Conservation (phyloP, 2,113 vertebrate species). For the Arothron firmamentum region DNA sequence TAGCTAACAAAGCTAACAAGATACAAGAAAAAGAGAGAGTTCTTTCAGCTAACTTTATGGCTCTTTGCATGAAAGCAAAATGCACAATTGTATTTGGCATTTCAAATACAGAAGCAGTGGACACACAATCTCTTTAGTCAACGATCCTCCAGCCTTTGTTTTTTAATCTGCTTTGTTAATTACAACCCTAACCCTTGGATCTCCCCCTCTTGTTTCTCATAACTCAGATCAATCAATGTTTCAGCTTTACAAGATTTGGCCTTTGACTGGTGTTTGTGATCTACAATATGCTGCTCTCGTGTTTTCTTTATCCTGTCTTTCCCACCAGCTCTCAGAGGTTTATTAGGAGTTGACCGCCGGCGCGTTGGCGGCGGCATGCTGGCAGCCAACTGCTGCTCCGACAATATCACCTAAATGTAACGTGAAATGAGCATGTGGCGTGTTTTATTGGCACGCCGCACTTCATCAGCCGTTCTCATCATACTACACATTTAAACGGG, state of each 20-base stretch:
- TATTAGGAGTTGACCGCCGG: background rate
- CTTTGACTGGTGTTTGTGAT: background rate
- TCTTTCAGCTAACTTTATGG: too few species aligned
- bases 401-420: background rate
- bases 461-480: background rate
- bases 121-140: too few species aligned
- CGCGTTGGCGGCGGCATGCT: background rate
- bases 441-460: background rate
- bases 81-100: too few species aligned
- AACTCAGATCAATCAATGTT: background rate
- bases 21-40: too few species aligned
- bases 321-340: conserved; percentile 22
- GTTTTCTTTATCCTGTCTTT: background rate
- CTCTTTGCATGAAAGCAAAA: too few species aligned
- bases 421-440: conserved; percentile 1
- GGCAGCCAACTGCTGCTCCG: conserved; percentile 7
- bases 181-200: too few species aligned
- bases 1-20: too few species aligned
- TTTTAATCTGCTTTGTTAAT: too few species aligned
- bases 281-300: background rate
- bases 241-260: conserved; percentile 2
- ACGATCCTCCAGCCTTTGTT: too few species aligned
- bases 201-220: background rate
- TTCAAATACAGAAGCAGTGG: too few species aligned
- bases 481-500: background rate